Conservation (phyloP, 2,888 invertebrate species). For the Hypselothyrea guttata region DNA sequence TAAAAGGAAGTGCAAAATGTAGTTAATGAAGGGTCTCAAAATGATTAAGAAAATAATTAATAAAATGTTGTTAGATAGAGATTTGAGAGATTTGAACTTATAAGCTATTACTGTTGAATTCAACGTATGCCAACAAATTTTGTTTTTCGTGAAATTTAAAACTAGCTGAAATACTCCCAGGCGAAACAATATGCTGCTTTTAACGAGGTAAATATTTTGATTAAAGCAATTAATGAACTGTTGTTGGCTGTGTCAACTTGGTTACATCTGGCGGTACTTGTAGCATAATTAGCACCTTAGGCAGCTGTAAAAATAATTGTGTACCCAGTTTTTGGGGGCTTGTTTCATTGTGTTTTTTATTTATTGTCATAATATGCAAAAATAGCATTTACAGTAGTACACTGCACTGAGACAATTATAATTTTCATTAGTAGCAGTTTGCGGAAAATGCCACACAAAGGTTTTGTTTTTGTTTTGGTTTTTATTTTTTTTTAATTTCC, state of each 20-base stretch:
- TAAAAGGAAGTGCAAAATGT: no score
- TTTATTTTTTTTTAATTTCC: slow-evolving; percentile 1
- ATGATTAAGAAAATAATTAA: no score
- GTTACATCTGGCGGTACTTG: slow-evolving; percentile 32
- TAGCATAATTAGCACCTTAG: slow-evolving; percentile 53
- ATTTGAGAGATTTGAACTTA: no score
- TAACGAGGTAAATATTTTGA: no score
- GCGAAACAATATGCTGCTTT: no score
- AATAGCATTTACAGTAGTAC: slow-evolving; percentile 3
- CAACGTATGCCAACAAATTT: no score
- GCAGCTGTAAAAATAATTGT: slow-evolving; percentile 31
- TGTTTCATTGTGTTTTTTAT: neutral
- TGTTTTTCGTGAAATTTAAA: no score
- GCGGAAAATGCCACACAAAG: slow-evolving; percentile 1
- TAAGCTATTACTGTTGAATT: no score
- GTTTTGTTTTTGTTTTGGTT: slow-evolving; percentile 5
- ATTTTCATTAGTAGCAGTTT: slow-evolving; percentile 1
- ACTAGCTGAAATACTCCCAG: no score
- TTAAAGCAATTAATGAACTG: slow-evolving; percentile 19
- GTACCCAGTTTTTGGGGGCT: neutral
- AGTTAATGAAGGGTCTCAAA: no score
- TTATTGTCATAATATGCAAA: slow-evolving; percentile 25
- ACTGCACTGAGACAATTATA: slow-evolving; percentile 12
- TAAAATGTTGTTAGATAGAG: no score
- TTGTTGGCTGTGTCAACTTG: slow-evolving; percentile 32